Base-by-base conservation (phyloP, 2,888 invertebrate genomes). In the Netelia inedita region DNA sequence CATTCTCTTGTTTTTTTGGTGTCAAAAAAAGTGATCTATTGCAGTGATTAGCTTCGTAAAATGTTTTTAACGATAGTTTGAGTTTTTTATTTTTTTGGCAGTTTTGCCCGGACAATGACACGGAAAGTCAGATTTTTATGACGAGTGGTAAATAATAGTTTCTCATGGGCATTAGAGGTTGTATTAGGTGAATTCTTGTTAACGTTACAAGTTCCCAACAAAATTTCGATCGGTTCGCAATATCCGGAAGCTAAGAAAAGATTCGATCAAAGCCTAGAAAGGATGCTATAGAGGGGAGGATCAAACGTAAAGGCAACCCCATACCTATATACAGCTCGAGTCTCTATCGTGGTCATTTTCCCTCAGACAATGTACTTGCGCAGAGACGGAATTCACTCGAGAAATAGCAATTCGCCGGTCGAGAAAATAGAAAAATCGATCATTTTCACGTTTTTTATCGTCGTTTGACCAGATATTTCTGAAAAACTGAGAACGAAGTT, bases 221-320 rank as follows among this genome's bases (percentile, higher is more conserved):
- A 46, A 46, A 46, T 46, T 46, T 46, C 46, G 65, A 65, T 76
- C 76, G 65, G 35, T 82, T 72, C 43, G 65, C 72, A 72, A 82
- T 82, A 72, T 82, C 76, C 72, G 82, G 23, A 35, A 53, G 55
- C 14, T 65, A 65, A 35, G 50, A 53, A 50, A 71, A 46, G 41
- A 57, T 76, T 55, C 46, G 19, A 76, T 57, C 65, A 46, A 16
- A 57, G 50, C 59, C 71, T 19, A 72, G 71, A 72, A 57, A 19
- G 57, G 57, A 72, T 35, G 11, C 71, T 16, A n/a, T 71, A 41
- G 14, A 57, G 9, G 8, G 57, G 19, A 9, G 9, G 19, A 10
- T 57, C 57, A 9, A 57, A 19, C 9, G 16, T 19, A 9, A 57
- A 46, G 14, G 11, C 0, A 46, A 14, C 10, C 14, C 8, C 1